These are phyloP conservation scores for Latrodectus geometricus DNA, from an alignment of 1,140 invertebrate genomes.

Conservation along the genomic window DNA sequence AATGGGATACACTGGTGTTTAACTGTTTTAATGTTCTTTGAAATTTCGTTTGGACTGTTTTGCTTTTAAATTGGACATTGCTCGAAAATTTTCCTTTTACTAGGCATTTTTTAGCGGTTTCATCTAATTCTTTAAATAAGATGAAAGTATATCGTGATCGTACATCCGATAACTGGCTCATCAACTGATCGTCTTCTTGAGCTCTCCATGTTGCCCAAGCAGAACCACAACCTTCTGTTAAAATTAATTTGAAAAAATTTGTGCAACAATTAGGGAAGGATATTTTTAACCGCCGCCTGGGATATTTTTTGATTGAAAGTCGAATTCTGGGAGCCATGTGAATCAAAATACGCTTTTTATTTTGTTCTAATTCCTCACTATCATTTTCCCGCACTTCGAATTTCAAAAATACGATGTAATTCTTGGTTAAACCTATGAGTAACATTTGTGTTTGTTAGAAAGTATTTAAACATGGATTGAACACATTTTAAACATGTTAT, in stretches of 20 bases:
- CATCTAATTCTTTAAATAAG: not conserved
- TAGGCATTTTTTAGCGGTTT: not conserved
- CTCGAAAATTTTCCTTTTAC: not conserved
- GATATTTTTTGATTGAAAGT: not conserved
- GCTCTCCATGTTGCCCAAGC: not conserved
- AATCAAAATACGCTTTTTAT: not conserved
- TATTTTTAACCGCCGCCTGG: not conserved
- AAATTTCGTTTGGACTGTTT: not conserved
- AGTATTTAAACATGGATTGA: too few relatives aligned
- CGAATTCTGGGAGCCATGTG: not conserved
- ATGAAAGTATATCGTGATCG: not conserved
- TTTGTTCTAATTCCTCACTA: not conserved
- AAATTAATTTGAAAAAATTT: not conserved
- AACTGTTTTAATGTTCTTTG: not conserved
- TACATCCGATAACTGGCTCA: not conserved
- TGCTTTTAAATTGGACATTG: not conserved
- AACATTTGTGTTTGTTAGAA: too few relatives aligned
- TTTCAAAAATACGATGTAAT: not conserved
- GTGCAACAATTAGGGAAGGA: not conserved
- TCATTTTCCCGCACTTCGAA: not conserved
- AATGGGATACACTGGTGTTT: not conserved
- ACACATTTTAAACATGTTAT: too few relatives aligned
- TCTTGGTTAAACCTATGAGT: not conserved
- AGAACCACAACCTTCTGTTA: not conserved
- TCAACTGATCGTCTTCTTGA: not conserved